Evolutionary conservation across 2,113 vertebrate species (phyloP).

Genomic region (Eleginops maclovinus): DNA sequence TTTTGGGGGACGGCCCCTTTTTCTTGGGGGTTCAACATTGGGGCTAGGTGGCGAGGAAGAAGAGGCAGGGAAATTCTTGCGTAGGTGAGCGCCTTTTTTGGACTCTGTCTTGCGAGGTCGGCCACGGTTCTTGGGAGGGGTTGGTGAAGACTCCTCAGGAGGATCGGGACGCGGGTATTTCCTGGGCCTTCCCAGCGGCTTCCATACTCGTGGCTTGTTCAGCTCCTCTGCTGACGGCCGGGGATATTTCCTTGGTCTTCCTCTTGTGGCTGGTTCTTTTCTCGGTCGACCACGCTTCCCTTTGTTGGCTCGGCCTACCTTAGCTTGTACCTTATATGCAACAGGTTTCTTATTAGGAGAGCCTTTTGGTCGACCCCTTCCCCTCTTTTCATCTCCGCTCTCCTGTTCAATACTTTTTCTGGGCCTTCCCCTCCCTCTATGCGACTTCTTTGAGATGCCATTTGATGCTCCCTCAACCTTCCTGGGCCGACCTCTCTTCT

Average conservation of each 20-base stretch:
- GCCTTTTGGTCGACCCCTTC: constrained; percentile 73
- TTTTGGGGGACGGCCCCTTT: constrained; percentile 67
- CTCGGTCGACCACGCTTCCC: constrained; percentile 49
- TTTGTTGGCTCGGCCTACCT: constrained; percentile 13
- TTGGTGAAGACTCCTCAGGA: constrained; percentile 4
- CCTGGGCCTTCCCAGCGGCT: constrained; percentile 78
- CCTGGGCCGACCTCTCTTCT: constrained; percentile 21
- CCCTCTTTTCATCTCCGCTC: constrained; percentile 35
- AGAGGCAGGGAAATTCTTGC: constrained; percentile 20
- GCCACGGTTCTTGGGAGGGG: constrained; percentile 65
- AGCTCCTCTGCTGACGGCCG: constrained; percentile 51
- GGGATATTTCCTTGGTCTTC: constrained; percentile 78
- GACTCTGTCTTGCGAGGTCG: constrained; percentile 74
- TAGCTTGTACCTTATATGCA: background rate
- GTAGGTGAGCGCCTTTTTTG: constrained; percentile 70
- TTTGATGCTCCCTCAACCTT: constrained; percentile 19
- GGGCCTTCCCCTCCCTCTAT: constrained; percentile 62
- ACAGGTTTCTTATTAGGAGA: constrained; percentile 65
- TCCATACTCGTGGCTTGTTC: constrained; percentile 77
- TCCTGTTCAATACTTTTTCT: constrained; percentile 32
- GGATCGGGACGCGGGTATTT: constrained; percentile 73
- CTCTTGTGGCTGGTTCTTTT: constrained; percentile 58
- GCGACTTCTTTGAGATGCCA: background rate
- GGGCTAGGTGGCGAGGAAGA: background rate
- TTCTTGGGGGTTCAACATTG: constrained; percentile 36